Evolutionary conservation across 2,888 invertebrate genomes (phyloP).

Genomic region (Pristionchus arcanus): DNA sequence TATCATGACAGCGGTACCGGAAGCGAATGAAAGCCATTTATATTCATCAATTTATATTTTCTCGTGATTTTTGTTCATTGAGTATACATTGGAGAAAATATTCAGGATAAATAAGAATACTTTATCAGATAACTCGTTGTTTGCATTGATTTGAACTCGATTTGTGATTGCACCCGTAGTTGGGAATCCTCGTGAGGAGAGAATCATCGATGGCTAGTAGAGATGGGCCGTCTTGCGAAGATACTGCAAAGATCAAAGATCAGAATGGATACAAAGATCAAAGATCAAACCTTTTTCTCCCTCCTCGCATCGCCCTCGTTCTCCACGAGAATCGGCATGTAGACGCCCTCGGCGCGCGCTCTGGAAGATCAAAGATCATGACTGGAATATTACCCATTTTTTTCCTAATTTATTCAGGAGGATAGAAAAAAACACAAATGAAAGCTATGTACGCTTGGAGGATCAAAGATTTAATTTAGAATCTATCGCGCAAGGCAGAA

Average conservation of each 20-base stretch:
- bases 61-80: no score
- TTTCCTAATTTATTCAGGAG: no score
- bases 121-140: slow-evolving; percentile 16
- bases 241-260: slow-evolving; percentile 29
- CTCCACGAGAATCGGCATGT: slow-evolving; percentile 12
- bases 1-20: background rate
- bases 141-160: slow-evolving; percentile 17
- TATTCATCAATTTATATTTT: no score
- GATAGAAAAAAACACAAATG: no score
- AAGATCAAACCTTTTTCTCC: background rate
- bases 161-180: background rate
- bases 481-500: no score
- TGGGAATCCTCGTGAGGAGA: background rate
- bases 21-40: background rate
- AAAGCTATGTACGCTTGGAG: no score
- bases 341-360: slow-evolving; percentile 12
- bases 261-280: background rate
- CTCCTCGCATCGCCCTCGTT: slow-evolving; percentile 16
- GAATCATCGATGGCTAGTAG: background rate
- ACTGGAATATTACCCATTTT: background rate
- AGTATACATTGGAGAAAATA: no score
- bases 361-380: slow-evolving; percentile 1
- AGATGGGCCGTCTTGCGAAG: background rate
- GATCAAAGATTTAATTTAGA: no score
- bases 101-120: slow-evolving; percentile 3